Conservation (phyloP, 2,888 invertebrate species). For the Erebia aethiops region DNA sequence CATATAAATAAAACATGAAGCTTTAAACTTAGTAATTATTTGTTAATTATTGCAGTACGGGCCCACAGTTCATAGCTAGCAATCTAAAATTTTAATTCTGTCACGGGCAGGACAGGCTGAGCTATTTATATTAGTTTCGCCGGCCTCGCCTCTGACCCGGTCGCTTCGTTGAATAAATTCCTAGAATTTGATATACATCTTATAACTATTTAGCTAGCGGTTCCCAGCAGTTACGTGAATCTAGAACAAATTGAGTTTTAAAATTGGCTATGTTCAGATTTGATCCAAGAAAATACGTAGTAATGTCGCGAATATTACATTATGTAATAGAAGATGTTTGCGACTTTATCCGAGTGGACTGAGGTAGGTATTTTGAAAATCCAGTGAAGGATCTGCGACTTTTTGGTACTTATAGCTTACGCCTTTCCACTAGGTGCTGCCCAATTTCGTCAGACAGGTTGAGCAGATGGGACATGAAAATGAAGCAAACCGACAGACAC, state of each 20-base stretch:
- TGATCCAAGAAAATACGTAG: too few relatives aligned
- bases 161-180: slow-evolving; percentile 23
- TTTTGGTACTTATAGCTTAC: too few relatives aligned
- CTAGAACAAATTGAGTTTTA: slow-evolving; percentile 1
- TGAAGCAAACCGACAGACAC: too few relatives aligned
- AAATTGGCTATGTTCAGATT: not conserved
- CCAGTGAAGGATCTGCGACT: too few relatives aligned
- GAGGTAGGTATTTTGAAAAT: too few relatives aligned
- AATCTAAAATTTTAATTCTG: slow-evolving; percentile 27
- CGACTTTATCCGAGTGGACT: not conserved
- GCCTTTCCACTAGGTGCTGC: too few relatives aligned
- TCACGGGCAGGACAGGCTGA: slow-evolving; percentile 19
- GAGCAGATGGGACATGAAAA: too few relatives aligned
- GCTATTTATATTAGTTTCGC: slow-evolving; percentile 18
- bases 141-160: slow-evolving; percentile 12
- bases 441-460: too few relatives aligned
- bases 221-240: not conserved
- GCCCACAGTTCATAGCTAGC: not conserved
- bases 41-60: slow-evolving; percentile 7
- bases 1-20: too few relatives aligned
- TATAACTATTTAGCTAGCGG: slow-evolving; percentile 11
- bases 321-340: too few relatives aligned
- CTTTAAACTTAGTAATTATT: not conserved
- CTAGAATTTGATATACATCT: slow-evolving; percentile 18
- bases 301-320: too few relatives aligned